These are phyloP conservation scores for Drosophila niveifrons DNA, from an alignment of 2,888 invertebrate species.

Conservation along the genomic window DNA sequence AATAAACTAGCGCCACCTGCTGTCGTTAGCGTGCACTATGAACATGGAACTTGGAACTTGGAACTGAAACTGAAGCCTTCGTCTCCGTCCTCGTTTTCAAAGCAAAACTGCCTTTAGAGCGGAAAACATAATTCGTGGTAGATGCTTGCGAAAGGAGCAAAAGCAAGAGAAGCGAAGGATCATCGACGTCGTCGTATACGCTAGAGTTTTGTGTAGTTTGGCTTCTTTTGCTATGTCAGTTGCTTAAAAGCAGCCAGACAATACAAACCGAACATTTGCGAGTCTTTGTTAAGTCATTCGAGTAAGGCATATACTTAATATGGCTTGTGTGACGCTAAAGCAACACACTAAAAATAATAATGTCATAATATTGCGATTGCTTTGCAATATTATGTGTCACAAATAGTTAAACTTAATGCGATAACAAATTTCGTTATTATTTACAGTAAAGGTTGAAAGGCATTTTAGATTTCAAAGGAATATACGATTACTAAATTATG, in stretches of 20 bases:
- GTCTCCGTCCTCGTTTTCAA: not conserved
- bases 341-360: slow-evolving; percentile 5
- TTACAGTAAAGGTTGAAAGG: too few relatives aligned
- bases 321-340: not conserved
- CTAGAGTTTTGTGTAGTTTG: slow-evolving; percentile 37
- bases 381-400: not conserved
- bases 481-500: too few relatives aligned
- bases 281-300: slow-evolving; percentile 15
- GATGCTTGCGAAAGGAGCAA: not conserved
- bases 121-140: slow-evolving; percentile 71
- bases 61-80: slow-evolving; percentile 18
- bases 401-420: not conserved
- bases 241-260: slow-evolving; percentile 31
- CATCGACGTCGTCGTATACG: not conserved
- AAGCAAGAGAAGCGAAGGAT: not conserved
- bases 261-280: slow-evolving; percentile 15
- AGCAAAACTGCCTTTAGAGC: slow-evolving; percentile 35
- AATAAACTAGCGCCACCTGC: slow-evolving; percentile 78
- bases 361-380: not conserved
- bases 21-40: slow-evolving; percentile 69
- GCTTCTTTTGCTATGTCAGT: slow-evolving; percentile 38
- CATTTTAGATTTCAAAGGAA: too few relatives aligned
- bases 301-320: slow-evolving; percentile 12
- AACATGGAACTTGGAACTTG: slow-evolving; percentile 30
- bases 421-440: too few relatives aligned